Base-by-base conservation (phyloP, 1,140 invertebrate genomes). In the Phthorimaea operculella region DNA sequence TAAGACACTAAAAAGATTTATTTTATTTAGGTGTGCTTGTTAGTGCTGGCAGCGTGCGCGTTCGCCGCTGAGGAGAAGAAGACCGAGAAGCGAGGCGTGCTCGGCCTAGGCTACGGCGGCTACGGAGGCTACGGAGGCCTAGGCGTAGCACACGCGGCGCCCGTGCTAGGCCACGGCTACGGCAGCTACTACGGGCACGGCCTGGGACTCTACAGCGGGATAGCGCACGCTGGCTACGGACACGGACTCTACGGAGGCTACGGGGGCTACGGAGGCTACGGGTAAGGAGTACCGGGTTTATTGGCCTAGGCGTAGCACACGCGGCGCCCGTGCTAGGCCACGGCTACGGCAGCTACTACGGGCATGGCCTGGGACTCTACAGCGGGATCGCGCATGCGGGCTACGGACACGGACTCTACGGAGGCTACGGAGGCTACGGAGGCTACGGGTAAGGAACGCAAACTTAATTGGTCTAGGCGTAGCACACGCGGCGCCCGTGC, bases 11-110 rank as follows among this genome's bases (percentile, higher is more conserved):
- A 16, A 17, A 12, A 17, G 16, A 42, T 36, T 28, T 2, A 53
- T 39, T 54, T 55, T 11, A 68, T 63, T 0, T 63, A 84, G 79
- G 50, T 82, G 59, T 76, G 68, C 55, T 59, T 79, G 18, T 50
- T 82, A 21, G 63, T 84, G 21, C 48, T 81, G 59, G 68, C 61
- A 34, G 36, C 36, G 36, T 68, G 65, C 10, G 76, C 67, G 18
- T 61, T 67, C 9, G 36, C 36, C 3, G 72, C 70, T 0, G 81
- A 82, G 50, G 79, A 84, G 72, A 84, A 83, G 64, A 82, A 84
- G 63, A 73, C 70, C 15, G 81, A 84, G 64, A 84, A 84, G 60
- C 70, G 81, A 6, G 81, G 81, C 10, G 67, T 82, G 9, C 64
- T 82, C 16, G 81, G 81, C 0, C 75, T 81, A 15, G 80, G 80